These are phyloP conservation scores for Zeuzera pyrina DNA, from an alignment of 2,888 invertebrate species.

Conservation along the genomic window DNA sequence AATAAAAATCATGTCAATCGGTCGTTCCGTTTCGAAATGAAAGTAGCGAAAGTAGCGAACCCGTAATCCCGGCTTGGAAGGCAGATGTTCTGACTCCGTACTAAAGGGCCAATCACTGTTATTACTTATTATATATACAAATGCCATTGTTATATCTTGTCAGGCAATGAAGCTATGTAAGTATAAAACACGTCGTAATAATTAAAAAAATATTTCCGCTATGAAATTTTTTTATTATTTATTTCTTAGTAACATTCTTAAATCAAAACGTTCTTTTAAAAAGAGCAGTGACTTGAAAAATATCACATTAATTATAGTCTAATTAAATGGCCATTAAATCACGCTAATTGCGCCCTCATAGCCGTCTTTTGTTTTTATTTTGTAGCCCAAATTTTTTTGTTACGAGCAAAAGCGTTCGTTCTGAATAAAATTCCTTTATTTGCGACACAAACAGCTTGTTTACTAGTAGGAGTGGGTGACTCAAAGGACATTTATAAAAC, in stretches of 20 bases:
- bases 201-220: too few species aligned
- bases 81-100: too few species aligned
- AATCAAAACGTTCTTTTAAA: conserved; percentile 3
- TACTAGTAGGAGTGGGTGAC: conserved; percentile 53
- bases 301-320: conserved; percentile 62
- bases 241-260: conserved; percentile 1
- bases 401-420: conserved; percentile 34
- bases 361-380: conserved; percentile 65
- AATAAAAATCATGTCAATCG: too few species aligned
- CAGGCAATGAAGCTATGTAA: too few species aligned
- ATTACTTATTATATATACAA: too few species aligned
- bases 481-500: conserved; percentile 64
- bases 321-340: conserved; percentile 70
- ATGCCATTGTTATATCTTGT: too few species aligned
- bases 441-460: conserved; percentile 59
- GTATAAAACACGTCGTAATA: too few species aligned
- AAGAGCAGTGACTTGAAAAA: conserved; percentile 37
- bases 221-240: too few species aligned
- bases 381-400: conserved; percentile 46
- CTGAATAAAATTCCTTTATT: conserved; percentile 69
- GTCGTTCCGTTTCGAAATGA: too few species aligned
- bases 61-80: too few species aligned
- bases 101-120: too few species aligned
- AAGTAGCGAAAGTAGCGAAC: too few species aligned
- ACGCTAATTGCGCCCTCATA: conserved; percentile 58